Base-by-base conservation (phyloP, 2,888 invertebrate species). In the Myopa testacea region DNA sequence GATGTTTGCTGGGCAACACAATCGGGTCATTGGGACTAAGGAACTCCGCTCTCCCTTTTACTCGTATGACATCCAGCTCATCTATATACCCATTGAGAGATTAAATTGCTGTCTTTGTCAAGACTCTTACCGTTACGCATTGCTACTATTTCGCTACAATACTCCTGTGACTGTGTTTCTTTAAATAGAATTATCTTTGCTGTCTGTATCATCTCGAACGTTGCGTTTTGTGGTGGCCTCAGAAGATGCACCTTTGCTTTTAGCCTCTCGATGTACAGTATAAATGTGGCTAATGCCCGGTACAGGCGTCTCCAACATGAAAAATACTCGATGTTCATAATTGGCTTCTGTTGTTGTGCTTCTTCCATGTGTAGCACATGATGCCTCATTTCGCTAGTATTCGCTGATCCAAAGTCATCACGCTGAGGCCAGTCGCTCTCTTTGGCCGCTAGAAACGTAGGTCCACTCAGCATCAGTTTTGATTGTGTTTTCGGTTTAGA, bases 11-110 rank as follows among this genome's bases (percentile, higher is more conserved):
- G 8, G 77, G 75, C 26, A 77, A 34, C n/a, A 77, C 60, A 19
- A 67, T 67, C 12, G 72, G 68, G 52, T 72, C 72, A n/a, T 68
- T 50, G 34, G 63, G 72, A 14, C 68, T 72, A n/a, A 77, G 55
- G 14, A 72, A 37, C n/a, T 78, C 4, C 7, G 73, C 76, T 69
- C 75, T 65, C n/a, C 75, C 69, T 45, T 63, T 34, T 10, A 19
- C 19, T 63, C 78, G 67, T 50, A 75, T 37, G 55, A 73, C 16
- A 75, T 82, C 79, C 12, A 80, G 71, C 78, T 80, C 80, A 80
- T 78, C n/a, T n/a, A n/a, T n/a, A n/a, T n/a, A n/a, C n/a, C n/a
- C n/a, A n/a, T n/a, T n/a, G n/a, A n/a, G n/a, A n/a, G n/a, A n/a
- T n/a, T n/a, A n/a, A n/a, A n/a, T n/a, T n/a, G n/a, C n/a, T n/a